Evolutionary conservation across 2,797 vertebrate genomes (phyloP), one percentile per base, ranked within the genome.

Genomic region (Florisuga fusca): DNA sequence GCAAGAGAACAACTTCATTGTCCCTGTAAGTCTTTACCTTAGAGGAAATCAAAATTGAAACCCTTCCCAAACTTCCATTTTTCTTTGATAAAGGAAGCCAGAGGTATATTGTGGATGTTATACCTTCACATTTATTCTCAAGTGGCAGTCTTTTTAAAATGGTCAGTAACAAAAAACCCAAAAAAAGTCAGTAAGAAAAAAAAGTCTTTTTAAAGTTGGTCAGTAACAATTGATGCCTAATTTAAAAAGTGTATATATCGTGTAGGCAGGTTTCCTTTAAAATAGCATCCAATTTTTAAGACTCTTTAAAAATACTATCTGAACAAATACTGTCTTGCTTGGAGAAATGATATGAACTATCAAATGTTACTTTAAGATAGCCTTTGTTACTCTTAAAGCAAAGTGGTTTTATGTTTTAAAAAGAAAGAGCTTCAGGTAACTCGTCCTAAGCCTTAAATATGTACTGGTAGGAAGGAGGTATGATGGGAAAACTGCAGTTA

Each of bases 1-100:
- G 13, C 26, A 7, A 38, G 45, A 64, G 27, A 33, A 33, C 15
- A 57, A 7, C 16, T 79, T 92, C 72, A 38, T 9, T 83, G 6
- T 61, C 13, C 4, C 0, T 0, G 0, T 50, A 15, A 57, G 9
- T 26, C 34, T 83, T 79, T 23, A 34, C 18, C 68, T 50, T 5
- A n/a, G 43, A 74, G 6, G 15, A 41, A 50, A 58, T 10, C 26
- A 73, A 64, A 81, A 29, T 0, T 7, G 21, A 81, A 80, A 33
- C 14, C 9, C 10, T 82, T 7, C 14, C 7, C 9, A 51, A 50
- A 54, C 7, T 66, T 36, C 6, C 23, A 1, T 33, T 57, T 66
- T 61, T 15, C 7, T 69, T 73, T 48, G 18, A 14, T 45, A 25
- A 34, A n/a, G 46, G 41, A 64, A 59, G 27, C 29, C 4, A 69